Evolutionary conservation across 2,888 invertebrate species (phyloP), one percentile per base, ranked within the genome.

Genomic region (Gortyna flavago): DNA sequence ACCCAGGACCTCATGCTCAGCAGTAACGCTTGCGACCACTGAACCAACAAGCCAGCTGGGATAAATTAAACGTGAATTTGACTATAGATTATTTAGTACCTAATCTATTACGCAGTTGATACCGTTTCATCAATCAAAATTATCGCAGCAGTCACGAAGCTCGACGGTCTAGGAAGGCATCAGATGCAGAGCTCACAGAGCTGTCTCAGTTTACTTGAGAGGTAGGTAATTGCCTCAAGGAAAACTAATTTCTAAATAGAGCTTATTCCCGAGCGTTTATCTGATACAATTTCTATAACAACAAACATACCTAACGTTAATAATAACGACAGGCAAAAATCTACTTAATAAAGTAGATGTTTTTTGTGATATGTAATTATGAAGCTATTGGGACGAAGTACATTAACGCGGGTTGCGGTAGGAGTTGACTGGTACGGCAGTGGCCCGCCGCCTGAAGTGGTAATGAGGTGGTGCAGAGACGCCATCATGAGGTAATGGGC

Each of bases 241-340:
- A 66, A 41, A 66, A 68, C 51, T 77, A 51, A 76, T 48, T 59
- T 79, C 35, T 80, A 66, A 59, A 71, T 11, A 72, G 11, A 54
- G 41, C 59, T 66, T 79, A 79, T 66, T 72, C 35, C 9, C 16
- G 9, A 72, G 41, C 0, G 16, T 16, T 54, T 32, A 54, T 41
- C 11, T 6, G 13, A 79, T 51, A 38, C 13, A 29, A 79, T 59
- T 32, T 38, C 1, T 48, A 8, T 44, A 64, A 16, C 3, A 62
- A 54, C 13, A 57, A 51, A 38, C 8, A 2, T 48, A 25, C 4
- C 11, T 44, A 25, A 35, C 9, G 21, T 48, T n/a, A 9, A 54
- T 54, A 9, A 54, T 25, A 54, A 25, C 25, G 9, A 25, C 25
- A 54, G 54, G 25, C 8, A 54, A 54, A 54, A 54, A 54, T 54